These are phyloP conservation scores for Atta cephalotes DNA, from an alignment of 1,140 invertebrate species.

Conservation along the genomic window DNA sequence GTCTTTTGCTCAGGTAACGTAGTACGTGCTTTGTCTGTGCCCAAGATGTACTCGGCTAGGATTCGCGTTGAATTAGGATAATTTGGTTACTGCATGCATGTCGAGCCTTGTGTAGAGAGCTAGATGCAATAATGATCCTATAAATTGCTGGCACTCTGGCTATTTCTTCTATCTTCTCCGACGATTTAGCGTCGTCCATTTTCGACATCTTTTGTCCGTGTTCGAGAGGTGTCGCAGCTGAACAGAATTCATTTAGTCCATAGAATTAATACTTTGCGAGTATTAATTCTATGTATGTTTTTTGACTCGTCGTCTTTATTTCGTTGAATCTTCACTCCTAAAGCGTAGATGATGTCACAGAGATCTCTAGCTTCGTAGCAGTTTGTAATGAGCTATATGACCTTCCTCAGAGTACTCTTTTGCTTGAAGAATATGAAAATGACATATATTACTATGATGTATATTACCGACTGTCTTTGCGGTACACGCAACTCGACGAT, in stretches of 20 bases:
- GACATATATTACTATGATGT: neutral
- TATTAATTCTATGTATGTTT: neutral
- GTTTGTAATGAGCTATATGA: neutral
- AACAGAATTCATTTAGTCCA: neutral
- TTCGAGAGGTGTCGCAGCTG: neutral
- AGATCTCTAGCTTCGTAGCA: neutral
- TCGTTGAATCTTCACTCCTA: neutral
- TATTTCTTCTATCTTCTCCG: neutral
- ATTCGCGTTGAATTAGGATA: neutral
- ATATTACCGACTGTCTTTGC: neutral
- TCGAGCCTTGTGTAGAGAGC: neutral
- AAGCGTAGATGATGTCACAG: neutral
- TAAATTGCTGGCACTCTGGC: neutral
- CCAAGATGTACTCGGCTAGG: neutral
- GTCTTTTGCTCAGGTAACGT: neutral
- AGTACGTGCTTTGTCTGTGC: neutral
- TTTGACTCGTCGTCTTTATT: neutral
- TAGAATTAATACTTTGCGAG: neutral
- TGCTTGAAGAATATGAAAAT: neutral
- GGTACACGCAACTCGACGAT: neutral
- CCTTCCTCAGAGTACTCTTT: accelerated
- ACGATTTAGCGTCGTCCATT: neutral
- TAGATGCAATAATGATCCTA: neutral
- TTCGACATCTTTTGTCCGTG: neutral
- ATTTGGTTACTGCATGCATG: neutral